phyloP scores from a whole-genome alignment of 2,113 vertebrate species.

The Galeopterus variegatus region DNA sequence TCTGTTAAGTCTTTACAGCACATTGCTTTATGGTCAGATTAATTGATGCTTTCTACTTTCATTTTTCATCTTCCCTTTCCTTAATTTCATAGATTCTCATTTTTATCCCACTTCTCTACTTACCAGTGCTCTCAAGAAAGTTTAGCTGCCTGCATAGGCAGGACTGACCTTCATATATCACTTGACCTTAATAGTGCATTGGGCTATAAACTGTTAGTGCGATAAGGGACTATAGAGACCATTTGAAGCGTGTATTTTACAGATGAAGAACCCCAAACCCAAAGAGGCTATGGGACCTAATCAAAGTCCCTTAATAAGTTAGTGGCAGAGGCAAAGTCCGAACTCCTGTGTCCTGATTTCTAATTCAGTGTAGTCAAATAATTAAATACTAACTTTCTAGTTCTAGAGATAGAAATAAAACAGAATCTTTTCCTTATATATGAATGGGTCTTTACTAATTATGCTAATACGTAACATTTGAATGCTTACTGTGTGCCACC shows the following conservation, averaged over 20 bases:
- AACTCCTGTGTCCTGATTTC: background rate
- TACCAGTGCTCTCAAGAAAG: background rate
- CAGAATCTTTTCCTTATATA: background rate
- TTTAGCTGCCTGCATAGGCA: background rate
- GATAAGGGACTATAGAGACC: background rate
- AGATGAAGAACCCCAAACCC: background rate
- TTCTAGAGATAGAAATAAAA: conserved; percentile 15
- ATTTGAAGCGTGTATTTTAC: conserved; percentile 42
- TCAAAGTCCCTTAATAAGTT: background rate
- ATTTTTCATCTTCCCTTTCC: background rate
- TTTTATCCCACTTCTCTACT: background rate
- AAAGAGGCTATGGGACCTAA: background rate
- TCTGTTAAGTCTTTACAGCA: background rate
- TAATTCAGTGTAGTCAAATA: background rate
- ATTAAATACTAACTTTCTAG: background rate
- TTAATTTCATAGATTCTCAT: background rate
- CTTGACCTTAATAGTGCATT: background rate
- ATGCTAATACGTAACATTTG: background rate
- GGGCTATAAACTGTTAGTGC: background rate
- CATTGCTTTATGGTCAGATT: background rate
- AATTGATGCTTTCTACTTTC: background rate
- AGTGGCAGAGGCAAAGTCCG: background rate
- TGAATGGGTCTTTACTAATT: background rate
- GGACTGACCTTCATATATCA: background rate
- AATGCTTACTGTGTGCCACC: background rate